phyloP scores from a whole-genome alignment of 2,797 vertebrate genomes.

The Sphenopsis melanotis region DNA sequence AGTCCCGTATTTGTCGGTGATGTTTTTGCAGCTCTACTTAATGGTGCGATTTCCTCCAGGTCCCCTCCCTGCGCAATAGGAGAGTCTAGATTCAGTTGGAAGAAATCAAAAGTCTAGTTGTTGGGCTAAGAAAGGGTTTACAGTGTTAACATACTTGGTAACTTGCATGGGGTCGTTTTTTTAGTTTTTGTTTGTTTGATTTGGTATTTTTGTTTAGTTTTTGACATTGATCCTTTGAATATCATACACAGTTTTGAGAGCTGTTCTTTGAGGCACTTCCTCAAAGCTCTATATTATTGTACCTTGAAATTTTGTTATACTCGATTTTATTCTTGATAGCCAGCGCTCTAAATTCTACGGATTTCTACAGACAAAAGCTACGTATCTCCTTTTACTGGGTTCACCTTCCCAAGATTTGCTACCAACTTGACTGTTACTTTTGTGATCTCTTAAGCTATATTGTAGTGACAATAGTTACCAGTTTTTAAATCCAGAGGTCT shows the following conservation, averaged over 20 bases:
- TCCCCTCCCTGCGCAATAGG: accelerated
- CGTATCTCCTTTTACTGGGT: neutral
- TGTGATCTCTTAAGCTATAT: neutral
- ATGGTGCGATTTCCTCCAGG: no score
- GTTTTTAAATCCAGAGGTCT: neutral
- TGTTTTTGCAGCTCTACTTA: accelerated
- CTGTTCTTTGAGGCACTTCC: neutral
- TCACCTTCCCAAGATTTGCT: neutral
- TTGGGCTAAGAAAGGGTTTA: neutral
- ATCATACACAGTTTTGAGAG: accelerated
- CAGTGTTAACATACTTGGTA: neutral
- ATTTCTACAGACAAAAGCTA: neutral
- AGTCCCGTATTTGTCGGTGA: accelerated
- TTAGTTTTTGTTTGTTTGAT: neutral
- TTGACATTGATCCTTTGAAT: neutral
- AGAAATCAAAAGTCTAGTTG: neutral
- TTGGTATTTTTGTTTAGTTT: neutral
- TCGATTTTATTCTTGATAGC: neutral
- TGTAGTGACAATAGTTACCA: neutral
- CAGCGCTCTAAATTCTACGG: accelerated
- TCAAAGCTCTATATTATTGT: accelerated
- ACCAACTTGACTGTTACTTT: neutral
- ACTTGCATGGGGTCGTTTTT: accelerated
- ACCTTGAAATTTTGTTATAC: neutral
- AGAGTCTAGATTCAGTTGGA: no score